Evolutionary conservation across 2,888 invertebrate species (phyloP), one percentile per base, ranked within the genome.

Genomic region (Drosophila pseudotalamancana): DNA sequence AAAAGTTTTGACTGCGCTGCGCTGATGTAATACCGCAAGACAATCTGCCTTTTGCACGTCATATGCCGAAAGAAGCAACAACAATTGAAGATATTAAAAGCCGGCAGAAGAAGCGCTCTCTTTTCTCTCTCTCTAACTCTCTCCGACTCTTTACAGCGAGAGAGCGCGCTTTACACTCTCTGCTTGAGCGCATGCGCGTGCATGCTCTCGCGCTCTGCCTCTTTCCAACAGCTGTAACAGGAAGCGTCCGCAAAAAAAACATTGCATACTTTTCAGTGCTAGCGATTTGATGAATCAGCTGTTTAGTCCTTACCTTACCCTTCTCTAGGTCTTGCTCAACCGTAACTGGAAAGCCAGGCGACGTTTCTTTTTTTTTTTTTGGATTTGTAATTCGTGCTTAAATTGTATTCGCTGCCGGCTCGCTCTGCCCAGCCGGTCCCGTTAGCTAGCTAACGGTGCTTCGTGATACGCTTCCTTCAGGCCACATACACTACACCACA

Each of bases 1-100:
- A 77, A 74, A 84, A 84, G 72, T 87, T 84, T 75, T 50, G 63
- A 71, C 84, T 77, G 63, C 50, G 64, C 84, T 72, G 54, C 50
- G 85, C 83, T 83, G 83, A 83, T 83, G 83, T 83, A 83, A 83
- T 83, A 85, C 83, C 87, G 83, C 83, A 83, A 83, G 85, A 77
- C 77, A 64, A 77, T 82, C 87, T 71, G 71, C 67, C 76, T 76
- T n/a, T 69, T 57, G 72, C 74, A 84, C 81, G 81, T 81, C 84
- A 81, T 72, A 77, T 65, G 71, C 59, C 32, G 18, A 37, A 25
- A 49, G 65, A 57, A 66, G 54, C 50, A 73, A 49, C 55, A 67
- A 53, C 73, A 80, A 57, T 25, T 61, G 37, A 29, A 61, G 57
- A 56, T 53, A 60, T 40, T 66, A 82, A 83, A 81, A 74, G 87